phyloP scores from a whole-genome alignment of 2,113 vertebrate genomes.

The Rana temporaria region DNA sequence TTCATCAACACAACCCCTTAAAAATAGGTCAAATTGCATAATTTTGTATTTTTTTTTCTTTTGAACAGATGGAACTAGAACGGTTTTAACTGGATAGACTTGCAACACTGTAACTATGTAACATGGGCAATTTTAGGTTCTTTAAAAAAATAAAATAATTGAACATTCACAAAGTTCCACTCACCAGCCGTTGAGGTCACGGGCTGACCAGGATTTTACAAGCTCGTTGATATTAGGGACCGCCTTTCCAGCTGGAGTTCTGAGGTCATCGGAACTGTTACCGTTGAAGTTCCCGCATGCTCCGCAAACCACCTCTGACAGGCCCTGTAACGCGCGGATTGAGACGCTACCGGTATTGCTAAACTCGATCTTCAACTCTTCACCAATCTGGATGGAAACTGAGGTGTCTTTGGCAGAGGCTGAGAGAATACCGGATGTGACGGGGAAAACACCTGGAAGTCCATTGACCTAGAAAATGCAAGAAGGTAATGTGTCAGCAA shows the following conservation, averaged over 20 bases:
- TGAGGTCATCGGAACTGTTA: constrained; percentile 19
- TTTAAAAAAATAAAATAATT: too few species aligned
- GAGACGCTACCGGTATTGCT: constrained; percentile 58
- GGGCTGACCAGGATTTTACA: constrained; percentile 29
- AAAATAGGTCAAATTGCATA: too few species aligned
- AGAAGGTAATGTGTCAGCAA: neutral
- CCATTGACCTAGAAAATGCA: constrained; percentile 67
- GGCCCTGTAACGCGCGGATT: neutral
- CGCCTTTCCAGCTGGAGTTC: neutral
- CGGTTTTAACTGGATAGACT: too few species aligned
- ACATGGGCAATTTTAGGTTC: too few species aligned
- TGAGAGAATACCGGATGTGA: constrained; percentile 52
- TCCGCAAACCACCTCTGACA: constrained; percentile 23
- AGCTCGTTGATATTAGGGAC: constrained; percentile 6
- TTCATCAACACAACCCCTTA: too few species aligned
- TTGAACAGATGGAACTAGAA: too few species aligned
- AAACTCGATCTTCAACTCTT: constrained; percentile 65
- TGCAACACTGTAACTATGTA: too few species aligned
- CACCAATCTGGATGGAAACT: constrained; percentile 63
- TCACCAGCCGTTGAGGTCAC: constrained; percentile 26
- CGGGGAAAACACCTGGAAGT: constrained; percentile 63
- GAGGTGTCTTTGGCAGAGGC: constrained; percentile 56
- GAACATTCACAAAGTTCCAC: neutral
- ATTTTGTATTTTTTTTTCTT: too few species aligned
- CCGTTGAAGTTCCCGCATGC: constrained; percentile 52